Base-by-base conservation (phyloP, 2,113 vertebrate genomes). In the Petrocephalus microphthalmus region DNA sequence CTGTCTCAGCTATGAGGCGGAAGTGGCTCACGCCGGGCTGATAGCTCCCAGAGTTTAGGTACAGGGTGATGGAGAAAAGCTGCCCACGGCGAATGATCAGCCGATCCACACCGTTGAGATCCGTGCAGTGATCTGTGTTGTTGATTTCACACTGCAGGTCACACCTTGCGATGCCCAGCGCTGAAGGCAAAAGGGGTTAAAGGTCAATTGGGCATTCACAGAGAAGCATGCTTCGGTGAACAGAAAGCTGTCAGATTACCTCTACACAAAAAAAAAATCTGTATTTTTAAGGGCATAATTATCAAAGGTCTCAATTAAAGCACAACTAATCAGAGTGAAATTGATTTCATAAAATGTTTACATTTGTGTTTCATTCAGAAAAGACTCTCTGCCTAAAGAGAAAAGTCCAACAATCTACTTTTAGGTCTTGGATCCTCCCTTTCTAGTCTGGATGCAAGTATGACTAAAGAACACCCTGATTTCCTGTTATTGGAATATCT, bases 1-100 rank as follows among this genome's bases (percentile, higher is more conserved):
- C 98, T 0, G 97, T 99, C 92, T 96, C 92, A 0, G 93, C 96
- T 0, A 90, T 90, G 90, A 96, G 95, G 88, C 94, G 87, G 0
- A 99, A 94, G 20, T 92, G 94, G 92, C 95, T 96, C 92, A 93
- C 88, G 0, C 95, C 94, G 0, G 96, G 94, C 42, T 97, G 92
- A 0, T 95, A 97, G 81, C 2, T 89, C 0, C 97, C 95, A 5
- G 96, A 96, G 0, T 92, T 92, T 33, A 97, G 98, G 90, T 91
- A 84, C 88, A 99, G 94, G 0, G 93, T 96, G 94, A 98, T 83
- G 29, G 86, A 33, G 92, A 99, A 99, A 11, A 92, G 82, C 90
- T 98, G 97, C 0, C 98, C 98, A 29, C 98, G 94, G 74, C 98
- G 95, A 85, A 99, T 93, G 2, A 99, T 95, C 90, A 99, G 95